phyloP scores from a whole-genome alignment of 2,888 invertebrate species.

The Pemphredon lugubris region DNA sequence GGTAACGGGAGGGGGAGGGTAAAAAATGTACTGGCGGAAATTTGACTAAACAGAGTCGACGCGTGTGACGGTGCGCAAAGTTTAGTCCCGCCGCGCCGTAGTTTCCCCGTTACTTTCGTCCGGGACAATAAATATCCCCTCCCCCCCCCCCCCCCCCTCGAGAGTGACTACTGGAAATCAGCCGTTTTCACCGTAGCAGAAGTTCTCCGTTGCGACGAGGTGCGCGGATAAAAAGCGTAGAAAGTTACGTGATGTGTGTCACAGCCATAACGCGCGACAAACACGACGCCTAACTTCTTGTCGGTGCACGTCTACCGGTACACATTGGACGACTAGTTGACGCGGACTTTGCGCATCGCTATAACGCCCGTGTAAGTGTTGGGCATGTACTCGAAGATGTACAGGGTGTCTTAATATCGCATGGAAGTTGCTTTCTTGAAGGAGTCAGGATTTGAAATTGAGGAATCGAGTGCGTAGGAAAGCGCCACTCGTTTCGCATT shows the following conservation, averaged over 20 bases:
- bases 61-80: conserved; percentile 1
- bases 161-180: conserved; percentile 45
- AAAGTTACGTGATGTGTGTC: conserved; percentile 68
- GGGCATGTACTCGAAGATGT: too few species aligned
- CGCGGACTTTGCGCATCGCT: background rate
- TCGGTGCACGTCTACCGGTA: conserved; percentile 4
- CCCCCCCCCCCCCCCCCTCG: background rate
- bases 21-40: conserved; percentile 9
- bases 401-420: too few species aligned
- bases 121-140: conserved; percentile 40
- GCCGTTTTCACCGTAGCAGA: conserved; percentile 51
- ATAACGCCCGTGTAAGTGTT: too few species aligned
- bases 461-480: too few species aligned
- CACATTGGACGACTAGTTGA: background rate
- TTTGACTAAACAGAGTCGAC: conserved; percentile 11
- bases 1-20: background rate
- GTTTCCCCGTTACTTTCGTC: conserved; percentile 5
- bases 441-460: too few species aligned
- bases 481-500: too few species aligned
- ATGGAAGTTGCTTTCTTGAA: too few species aligned
- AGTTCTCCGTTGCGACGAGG: background rate
- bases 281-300: conserved; percentile 45
- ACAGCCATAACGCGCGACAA: conserved; percentile 56
- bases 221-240: conserved; percentile 56
- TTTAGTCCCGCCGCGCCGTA: conserved; percentile 1